Percentiles rank a stretch among this genome's conserved stretches.
Conservation (phyloP, 1,140 invertebrate genomes). For the Asobara japonica region DNA sequence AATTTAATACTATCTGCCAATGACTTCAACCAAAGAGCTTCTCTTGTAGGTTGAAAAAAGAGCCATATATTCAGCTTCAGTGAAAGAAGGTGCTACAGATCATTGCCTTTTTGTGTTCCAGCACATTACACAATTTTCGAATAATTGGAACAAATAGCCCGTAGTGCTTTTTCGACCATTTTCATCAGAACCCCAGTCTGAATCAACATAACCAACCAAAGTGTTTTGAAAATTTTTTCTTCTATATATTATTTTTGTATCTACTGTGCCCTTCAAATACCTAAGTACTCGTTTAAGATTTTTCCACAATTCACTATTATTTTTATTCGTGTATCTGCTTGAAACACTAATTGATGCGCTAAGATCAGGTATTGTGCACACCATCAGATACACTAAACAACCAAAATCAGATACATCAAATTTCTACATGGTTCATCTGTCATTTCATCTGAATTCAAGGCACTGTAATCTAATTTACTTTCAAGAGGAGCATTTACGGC, state of each 20-base stretch:
- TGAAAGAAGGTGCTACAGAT: background rate
- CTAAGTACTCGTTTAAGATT: slow-evolving; percentile 46
- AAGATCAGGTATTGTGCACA: slow-evolving; percentile 32
- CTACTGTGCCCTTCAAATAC: slow-evolving; percentile 48
- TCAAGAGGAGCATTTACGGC: slow-evolving; percentile 22
- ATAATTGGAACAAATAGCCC: background rate
- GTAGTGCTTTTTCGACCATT: background rate
- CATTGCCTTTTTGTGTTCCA: background rate
- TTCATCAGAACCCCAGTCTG: background rate
- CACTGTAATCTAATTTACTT: slow-evolving; percentile 29
- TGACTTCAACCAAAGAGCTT: background rate
- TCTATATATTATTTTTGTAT: slow-evolving; percentile 47
- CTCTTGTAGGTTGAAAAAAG: background rate
- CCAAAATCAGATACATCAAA: no score
- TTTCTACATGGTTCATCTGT: slow-evolving; percentile 27
- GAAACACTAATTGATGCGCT: slow-evolving; percentile 23
- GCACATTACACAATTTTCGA: background rate
- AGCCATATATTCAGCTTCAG: background rate
- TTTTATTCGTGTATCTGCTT: slow-evolving; percentile 32
- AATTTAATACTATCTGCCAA: slow-evolving; percentile 14
- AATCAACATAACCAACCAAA: slow-evolving; percentile 27
- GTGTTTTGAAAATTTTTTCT: slow-evolving; percentile 20
- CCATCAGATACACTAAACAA: slow-evolving; percentile 30
- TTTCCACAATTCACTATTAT: slow-evolving; percentile 43
- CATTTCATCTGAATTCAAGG: slow-evolving; percentile 20